phyloP scores from a whole-genome alignment of 2,113 vertebrate species.

The Corapipo altera region DNA sequence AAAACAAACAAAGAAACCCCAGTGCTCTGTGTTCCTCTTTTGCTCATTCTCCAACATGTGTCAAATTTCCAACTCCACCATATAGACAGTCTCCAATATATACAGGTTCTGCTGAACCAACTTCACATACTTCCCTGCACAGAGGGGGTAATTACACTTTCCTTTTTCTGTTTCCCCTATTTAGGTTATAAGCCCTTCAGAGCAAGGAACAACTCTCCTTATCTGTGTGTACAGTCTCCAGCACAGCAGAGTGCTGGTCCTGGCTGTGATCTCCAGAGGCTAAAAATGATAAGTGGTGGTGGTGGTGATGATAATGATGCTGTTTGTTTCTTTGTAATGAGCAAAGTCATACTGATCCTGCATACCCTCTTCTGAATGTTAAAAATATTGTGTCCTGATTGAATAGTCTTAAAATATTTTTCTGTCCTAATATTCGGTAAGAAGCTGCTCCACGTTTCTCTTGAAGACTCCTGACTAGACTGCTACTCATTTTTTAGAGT shows the following conservation, averaged over 20 bases:
- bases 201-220: neutral
- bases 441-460: neutral
- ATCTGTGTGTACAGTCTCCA: neutral
- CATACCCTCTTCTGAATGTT: neutral
- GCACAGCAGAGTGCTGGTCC: neutral
- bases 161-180: neutral
- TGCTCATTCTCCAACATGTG: neutral
- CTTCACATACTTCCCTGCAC: neutral
- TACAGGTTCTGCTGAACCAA: neutral
- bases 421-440: neutral
- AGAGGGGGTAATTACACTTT: neutral
- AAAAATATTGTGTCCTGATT: neutral
- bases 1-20: neutral
- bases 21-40: neutral
- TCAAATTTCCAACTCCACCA: neutral
- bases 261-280: neutral
- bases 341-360: neutral
- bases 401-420: neutral
- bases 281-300: neutral
- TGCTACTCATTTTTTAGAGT: neutral
- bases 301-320: neutral
- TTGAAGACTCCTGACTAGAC: neutral
- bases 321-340: constrained; percentile 13
- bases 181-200: neutral
- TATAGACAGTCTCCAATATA: neutral